A percentile compares a stretch with the other conserved stretches of the same genome.
Evolutionary conservation across 2,888 invertebrate genomes (phyloP).

Genomic region (Lithosia quadra): DNA sequence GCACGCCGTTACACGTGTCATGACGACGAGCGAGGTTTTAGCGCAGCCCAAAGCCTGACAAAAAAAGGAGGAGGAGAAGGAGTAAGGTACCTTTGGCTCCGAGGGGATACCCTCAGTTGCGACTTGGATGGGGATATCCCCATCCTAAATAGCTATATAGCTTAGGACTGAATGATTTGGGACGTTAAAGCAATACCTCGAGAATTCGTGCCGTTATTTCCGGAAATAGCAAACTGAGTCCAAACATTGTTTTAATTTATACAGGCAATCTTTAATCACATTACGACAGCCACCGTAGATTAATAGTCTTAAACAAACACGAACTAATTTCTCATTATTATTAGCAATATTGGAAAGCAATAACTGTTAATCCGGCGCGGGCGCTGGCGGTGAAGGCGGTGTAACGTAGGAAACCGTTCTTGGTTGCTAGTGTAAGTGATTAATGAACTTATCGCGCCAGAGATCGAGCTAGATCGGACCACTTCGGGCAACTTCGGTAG

Average conservation of each 20-base stretch:
- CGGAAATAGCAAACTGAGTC: background rate
- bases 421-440: constrained; percentile 61
- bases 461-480: constrained; percentile 52
- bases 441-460: constrained; percentile 71
- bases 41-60: no score
- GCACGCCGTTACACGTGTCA: no score
- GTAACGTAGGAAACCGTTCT: constrained; percentile 41
- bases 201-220: background rate
- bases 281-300: constrained; percentile 19
- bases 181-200: background rate
- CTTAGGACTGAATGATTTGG: no score
- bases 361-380: constrained; percentile 41
- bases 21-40: no score
- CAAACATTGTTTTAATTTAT: background rate
- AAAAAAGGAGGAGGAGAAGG: no score
- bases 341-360: constrained; percentile 41
- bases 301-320: constrained; percentile 29
- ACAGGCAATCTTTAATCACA: constrained; percentile 3
- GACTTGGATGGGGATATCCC: background rate
- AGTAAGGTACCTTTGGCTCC: no score
- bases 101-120: no score
- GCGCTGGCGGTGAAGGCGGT: constrained; percentile 16
- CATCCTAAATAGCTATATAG: no score
- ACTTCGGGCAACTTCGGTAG: constrained; percentile 54
- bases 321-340: constrained; percentile 45